A percentile compares a stretch with the other conserved stretches of the same genome.
These are phyloP conservation scores for Okapia johnstoni DNA, from an alignment of 2,113 vertebrate species.

Conservation along the genomic window DNA sequence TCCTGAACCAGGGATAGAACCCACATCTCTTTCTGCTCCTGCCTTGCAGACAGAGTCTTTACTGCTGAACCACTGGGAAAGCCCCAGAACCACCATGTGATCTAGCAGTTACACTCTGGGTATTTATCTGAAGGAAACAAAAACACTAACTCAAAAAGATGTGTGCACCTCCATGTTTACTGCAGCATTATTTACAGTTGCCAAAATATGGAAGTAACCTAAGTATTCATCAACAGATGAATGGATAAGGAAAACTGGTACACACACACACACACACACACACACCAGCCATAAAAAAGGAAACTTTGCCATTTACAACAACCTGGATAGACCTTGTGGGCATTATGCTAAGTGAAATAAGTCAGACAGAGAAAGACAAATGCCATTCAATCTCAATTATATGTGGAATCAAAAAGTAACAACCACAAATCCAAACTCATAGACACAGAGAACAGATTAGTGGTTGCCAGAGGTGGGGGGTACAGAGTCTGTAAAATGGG, in stretches of 20 bases:
- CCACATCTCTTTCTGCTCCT: not conserved
- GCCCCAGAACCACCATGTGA: not conserved
- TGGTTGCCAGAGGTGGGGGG: not conserved
- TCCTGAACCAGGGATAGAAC: not conserved
- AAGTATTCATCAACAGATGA: not conserved
- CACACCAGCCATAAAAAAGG: not conserved
- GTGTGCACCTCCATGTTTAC: not conserved
- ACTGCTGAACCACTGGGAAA: not conserved
- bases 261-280: fast-evolving
- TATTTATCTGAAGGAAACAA: not conserved
- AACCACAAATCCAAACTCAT: not conserved
- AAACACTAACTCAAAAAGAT: not conserved
- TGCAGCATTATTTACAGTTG: not conserved
- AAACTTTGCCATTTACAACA: not conserved
- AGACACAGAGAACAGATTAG: not conserved
- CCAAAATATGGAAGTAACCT: not conserved
- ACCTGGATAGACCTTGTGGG: not conserved
- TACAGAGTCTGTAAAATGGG: not conserved
- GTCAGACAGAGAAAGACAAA: not conserved
- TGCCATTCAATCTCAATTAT: not conserved
- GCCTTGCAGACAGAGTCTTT: not conserved
- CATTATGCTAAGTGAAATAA: not conserved
- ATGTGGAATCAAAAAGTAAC: not conserved
- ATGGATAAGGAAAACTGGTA: not conserved
- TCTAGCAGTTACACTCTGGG: not conserved